These are phyloP conservation scores for Setophaga coronata DNA, from an alignment of 2,113 vertebrate genomes.

Conservation along the genomic window DNA sequence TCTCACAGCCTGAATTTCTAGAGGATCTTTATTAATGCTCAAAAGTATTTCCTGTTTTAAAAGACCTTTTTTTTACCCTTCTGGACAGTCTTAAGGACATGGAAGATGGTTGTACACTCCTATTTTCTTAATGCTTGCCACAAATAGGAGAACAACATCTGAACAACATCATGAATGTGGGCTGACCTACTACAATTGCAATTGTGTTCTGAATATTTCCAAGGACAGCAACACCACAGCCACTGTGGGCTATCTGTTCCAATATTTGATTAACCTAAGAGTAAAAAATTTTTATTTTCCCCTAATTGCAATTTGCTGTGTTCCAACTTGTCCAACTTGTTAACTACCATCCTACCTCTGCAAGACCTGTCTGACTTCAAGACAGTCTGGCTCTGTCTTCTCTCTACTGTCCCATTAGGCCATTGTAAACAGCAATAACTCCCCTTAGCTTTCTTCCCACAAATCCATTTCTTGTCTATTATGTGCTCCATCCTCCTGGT, in stretches of 20 bases:
- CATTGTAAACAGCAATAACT: neutral
- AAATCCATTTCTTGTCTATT: neutral
- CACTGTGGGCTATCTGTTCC: neutral
- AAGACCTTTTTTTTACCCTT: neutral
- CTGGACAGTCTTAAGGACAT: neutral
- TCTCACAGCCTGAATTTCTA: neutral
- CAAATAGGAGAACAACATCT: neutral
- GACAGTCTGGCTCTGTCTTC: neutral
- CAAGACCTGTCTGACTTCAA: neutral
- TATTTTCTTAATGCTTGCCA: neutral
- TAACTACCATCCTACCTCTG: neutral
- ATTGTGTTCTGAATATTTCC: neutral
- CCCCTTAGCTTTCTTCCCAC: neutral
- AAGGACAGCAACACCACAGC: neutral
- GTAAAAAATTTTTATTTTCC: neutral
- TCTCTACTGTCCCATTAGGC: neutral
- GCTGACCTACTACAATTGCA: neutral
- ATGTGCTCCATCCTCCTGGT: neutral
- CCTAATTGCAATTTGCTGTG: neutral
- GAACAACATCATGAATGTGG: neutral
- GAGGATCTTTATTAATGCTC: neutral
- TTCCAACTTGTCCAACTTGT: neutral
- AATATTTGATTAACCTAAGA: neutral
- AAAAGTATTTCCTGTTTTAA: neutral
- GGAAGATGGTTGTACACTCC: neutral